Conservation (phyloP, 2,797 vertebrate species). For the Amphiprion clarkii region DNA sequence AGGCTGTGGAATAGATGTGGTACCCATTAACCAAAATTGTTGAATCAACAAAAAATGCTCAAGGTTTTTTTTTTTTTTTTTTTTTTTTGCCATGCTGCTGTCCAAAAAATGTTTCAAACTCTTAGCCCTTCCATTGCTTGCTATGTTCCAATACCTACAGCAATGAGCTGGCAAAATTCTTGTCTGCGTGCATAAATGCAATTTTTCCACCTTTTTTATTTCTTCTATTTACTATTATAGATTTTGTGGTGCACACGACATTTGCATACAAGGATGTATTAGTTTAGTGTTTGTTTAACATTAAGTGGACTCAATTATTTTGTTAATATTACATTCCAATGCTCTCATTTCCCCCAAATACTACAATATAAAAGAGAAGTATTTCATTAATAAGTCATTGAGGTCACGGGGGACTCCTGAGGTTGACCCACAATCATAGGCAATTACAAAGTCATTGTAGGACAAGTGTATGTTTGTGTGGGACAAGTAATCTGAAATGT, state of each 20-base stretch:
- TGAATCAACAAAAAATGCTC: slow-evolving; percentile 90
- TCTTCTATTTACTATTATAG: slow-evolving; percentile 36
- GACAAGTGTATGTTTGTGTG: slow-evolving; percentile 48
- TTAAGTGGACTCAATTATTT: slow-evolving; percentile 42
- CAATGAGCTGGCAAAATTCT: slow-evolving; percentile 81
- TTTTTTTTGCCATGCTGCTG: slow-evolving; percentile 82
- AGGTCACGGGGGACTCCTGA: slow-evolving; percentile 67
- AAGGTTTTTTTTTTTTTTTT: slow-evolving; percentile 78
- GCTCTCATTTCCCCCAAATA: slow-evolving; percentile 61
- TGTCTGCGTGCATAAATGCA: slow-evolving; percentile 70
- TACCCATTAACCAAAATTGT: slow-evolving; percentile 91
- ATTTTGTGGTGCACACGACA: slow-evolving; percentile 35
- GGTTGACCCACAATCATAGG: slow-evolving; percentile 64
- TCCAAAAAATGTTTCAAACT: slow-evolving; percentile 87
- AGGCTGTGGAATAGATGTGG: slow-evolving; percentile 90
- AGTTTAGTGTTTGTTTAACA: slow-evolving; percentile 44
- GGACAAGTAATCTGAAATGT: slow-evolving; percentile 53
- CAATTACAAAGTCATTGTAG: slow-evolving; percentile 57
- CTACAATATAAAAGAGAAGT: slow-evolving; percentile 61
- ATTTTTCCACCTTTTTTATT: slow-evolving; percentile 53
- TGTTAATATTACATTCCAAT: slow-evolving; percentile 47
- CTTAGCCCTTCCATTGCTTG: slow-evolving; percentile 82
- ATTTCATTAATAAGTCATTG: slow-evolving; percentile 65
- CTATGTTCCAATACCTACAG: slow-evolving; percentile 87
- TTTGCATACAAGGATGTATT: slow-evolving; percentile 51